Conservation (phyloP, 1,140 invertebrate species). For the Laupala kohalensis region DNA sequence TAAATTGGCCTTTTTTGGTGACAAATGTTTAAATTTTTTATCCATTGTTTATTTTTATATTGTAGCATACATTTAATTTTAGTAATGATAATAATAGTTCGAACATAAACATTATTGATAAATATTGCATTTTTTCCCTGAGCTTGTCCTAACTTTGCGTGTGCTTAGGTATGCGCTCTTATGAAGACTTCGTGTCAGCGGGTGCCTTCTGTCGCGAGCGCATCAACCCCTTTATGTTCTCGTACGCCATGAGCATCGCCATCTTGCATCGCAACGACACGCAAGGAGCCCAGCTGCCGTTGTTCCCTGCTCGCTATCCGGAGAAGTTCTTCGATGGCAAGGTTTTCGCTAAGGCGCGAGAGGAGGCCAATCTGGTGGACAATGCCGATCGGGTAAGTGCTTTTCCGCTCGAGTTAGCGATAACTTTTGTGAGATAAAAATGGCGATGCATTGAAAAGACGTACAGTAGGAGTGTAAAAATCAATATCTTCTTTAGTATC, state of each 20-base stretch:
- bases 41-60: no score
- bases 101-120: no score
- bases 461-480: no score
- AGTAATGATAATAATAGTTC: no score
- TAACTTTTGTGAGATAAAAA: no score
- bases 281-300: conserved; percentile 51
- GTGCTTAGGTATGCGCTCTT: conserved; percentile 44
- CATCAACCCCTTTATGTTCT: conserved; percentile 62
- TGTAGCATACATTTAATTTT: no score
- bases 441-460: no score
- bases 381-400: conserved; percentile 43
- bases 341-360: conserved; percentile 49
- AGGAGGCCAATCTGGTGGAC: conserved; percentile 49
- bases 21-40: no score
- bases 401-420: background rate
- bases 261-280: conserved; percentile 62
- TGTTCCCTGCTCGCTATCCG: conserved; percentile 56
- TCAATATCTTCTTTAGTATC: no score
- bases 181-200: conserved; percentile 55
- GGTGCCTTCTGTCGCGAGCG: conserved; percentile 57
- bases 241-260: conserved; percentile 61
- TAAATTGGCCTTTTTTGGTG: no score
- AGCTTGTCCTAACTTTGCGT: background rate
- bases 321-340: conserved; percentile 63
- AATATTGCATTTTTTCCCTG: no score